Evolutionary conservation across 2,797 vertebrate species (phyloP).

Genomic region (Gallinago solitaria): DNA sequence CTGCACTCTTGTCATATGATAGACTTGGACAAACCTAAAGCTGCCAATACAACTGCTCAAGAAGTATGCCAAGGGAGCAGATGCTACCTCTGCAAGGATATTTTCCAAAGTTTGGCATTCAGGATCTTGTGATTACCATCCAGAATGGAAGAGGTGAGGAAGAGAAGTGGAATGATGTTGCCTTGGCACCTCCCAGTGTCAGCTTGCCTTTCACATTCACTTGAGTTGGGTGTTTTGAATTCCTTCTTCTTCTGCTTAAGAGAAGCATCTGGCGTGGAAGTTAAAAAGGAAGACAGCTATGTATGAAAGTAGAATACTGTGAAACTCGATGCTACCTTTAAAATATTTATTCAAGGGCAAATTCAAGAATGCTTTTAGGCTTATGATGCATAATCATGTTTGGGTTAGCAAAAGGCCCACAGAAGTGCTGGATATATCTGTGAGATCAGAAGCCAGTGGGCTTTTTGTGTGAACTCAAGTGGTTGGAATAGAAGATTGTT

Average conservation of each 20-base stretch:
- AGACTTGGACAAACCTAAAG: conserved; percentile 43
- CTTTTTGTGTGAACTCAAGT: background rate
- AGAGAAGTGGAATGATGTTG: conserved; percentile 45
- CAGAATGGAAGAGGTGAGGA: conserved; percentile 46
- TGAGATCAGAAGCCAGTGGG: background rate
- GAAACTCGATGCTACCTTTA: conserved; percentile 19
- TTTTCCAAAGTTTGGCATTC: conserved; percentile 53
- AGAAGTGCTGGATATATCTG: background rate
- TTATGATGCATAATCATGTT: conserved; percentile 24
- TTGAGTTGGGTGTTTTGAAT: background rate
- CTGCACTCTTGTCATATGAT: conserved; percentile 58
- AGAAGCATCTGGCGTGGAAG: background rate
- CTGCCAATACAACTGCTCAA: conserved; percentile 62
- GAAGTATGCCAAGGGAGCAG: conserved; percentile 56
- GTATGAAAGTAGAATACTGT: background rate
- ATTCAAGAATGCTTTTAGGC: conserved; percentile 21
- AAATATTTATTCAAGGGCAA: conserved; percentile 41
- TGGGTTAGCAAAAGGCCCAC: conserved; percentile 24
- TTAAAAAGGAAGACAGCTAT: background rate
- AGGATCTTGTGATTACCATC: conserved; percentile 30
- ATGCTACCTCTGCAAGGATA: conserved; percentile 64
- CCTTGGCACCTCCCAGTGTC: conserved; percentile 49
- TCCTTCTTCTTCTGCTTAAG: background rate
- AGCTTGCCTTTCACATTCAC: conserved; percentile 11
- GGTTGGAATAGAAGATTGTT: background rate